Evolutionary conservation across 2,888 invertebrate species (phyloP).

Genomic region (Sminthurides aquaticus): DNA sequence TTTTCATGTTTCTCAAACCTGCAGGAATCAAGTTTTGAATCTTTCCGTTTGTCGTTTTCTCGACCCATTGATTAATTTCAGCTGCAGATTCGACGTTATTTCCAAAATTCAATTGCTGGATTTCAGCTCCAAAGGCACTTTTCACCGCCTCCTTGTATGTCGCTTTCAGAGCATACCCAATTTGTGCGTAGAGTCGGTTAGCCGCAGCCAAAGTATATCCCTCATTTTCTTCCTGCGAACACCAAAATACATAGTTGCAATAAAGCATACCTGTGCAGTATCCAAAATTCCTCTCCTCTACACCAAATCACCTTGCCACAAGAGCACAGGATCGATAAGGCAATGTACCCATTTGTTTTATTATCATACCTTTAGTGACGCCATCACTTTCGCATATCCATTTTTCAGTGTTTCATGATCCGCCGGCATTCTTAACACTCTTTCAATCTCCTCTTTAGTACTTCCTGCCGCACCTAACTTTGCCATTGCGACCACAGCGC

Average conservation of each 20-base stretch:
- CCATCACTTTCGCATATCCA: conserved; percentile 31
- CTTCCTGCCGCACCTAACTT: conserved; percentile 32
- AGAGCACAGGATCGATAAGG: too few species aligned
- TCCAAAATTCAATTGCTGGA: conserved; percentile 43
- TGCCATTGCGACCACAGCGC: conserved; percentile 35
- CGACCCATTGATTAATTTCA: conserved; percentile 51
- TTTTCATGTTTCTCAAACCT: too few species aligned
- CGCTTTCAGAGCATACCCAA: conserved; percentile 33
- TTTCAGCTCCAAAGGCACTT: conserved; percentile 40
- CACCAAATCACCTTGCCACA: too few species aligned
- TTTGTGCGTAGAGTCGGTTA: conserved; percentile 45
- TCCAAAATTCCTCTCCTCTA: too few species aligned
- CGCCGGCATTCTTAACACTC: conserved; percentile 21
- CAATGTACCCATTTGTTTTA: too few species aligned
- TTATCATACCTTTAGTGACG: conserved; percentile 33
- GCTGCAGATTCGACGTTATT: conserved; percentile 43
- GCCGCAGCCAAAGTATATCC: conserved; percentile 30
- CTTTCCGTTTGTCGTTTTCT: conserved; percentile 48
- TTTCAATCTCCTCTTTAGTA: conserved; percentile 26
- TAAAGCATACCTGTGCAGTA: not conserved
- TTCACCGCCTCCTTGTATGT: conserved; percentile 33
- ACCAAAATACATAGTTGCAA: not conserved
- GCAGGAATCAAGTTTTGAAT: conserved; percentile 49
- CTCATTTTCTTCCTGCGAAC: conserved; percentile 5
- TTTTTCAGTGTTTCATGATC: conserved; percentile 25